phyloP scores from a whole-genome alignment of 2,888 invertebrate species.

The Anarsia innoxiella region DNA sequence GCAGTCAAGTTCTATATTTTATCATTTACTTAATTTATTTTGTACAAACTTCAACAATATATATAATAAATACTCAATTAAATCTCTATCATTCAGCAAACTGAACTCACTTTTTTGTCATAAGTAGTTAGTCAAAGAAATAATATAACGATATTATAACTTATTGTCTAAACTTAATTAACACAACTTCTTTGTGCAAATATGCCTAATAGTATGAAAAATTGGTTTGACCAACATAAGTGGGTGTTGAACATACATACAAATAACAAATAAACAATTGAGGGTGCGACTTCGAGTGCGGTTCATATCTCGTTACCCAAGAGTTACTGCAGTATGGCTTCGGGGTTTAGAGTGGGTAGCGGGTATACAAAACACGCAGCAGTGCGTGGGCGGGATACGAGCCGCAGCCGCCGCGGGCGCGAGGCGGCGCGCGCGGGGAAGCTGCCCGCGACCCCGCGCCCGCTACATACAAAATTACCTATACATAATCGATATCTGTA shows the following conservation, averaged over 20 bases:
- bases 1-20: slow-evolving; percentile 77
- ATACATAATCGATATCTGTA: slow-evolving; percentile 58
- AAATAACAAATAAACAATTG: too few relatives aligned
- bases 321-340: not conserved
- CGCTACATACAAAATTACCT: slow-evolving; percentile 43
- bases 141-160: slow-evolving; percentile 71
- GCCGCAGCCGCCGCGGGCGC: slow-evolving; percentile 22
- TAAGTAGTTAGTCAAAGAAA: slow-evolving; percentile 68
- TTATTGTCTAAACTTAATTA: slow-evolving; percentile 77
- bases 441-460: slow-evolving; percentile 40
- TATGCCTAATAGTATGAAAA: slow-evolving; percentile 72
- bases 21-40: slow-evolving; percentile 77
- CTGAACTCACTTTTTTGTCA: slow-evolving; percentile 75
- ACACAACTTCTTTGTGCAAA: slow-evolving; percentile 77
- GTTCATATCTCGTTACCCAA: slow-evolving; percentile 12
- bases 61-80: slow-evolving; percentile 76
- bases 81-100: slow-evolving; percentile 76
- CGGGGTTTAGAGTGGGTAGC: not conserved
- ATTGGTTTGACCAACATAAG: slow-evolving; percentile 68
- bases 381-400: not conserved
- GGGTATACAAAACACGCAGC: not conserved
- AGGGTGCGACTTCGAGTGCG: slow-evolving; percentile 22
- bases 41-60: slow-evolving; percentile 78
- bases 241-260: slow-evolving; percentile 13
- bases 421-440: slow-evolving; percentile 45